Base-by-base conservation (phyloP, 2,797 vertebrate genomes). In the Lutjanus campechanus region DNA sequence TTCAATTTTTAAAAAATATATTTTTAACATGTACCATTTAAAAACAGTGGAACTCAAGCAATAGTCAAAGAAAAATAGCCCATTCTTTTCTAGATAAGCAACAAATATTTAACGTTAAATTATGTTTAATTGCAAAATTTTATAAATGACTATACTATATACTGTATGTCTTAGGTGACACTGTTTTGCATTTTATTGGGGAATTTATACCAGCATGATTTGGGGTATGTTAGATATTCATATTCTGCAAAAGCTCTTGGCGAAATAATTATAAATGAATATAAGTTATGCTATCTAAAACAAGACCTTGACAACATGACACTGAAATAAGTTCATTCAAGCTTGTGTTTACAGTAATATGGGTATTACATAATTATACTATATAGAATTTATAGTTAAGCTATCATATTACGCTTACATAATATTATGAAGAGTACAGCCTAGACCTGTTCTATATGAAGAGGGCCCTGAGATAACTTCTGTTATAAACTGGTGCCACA, bases 341-440 rank as follows among this genome's bases (percentile, higher is more conserved):
- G 2, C 1, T 4, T 29, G 2, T 16, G 17, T 20, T 73, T 20
- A 47, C 10, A 47, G 20, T 51, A 44, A 16, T 49, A 58, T 15
- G 3, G 13, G 8, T 17, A 36, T 58, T 36, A 17, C 15, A n/a
- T 60, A 60, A 61, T 62, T 19, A 40, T 17, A 10, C 11, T 7
- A 59, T 10, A 40, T 16, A 59, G 36, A n/a, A n/a, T n/a, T n/a
- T n/a, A n/a, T n/a, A n/a, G n/a, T n/a, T n/a, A n/a, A n/a, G n/a
- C n/a, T n/a, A n/a, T 62, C 59, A 44, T 20, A 44, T 62, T 46
- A 62, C 60, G 44, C 41, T 59, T 44, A 54, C 51, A 47, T 47
- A 15, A 36, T 36, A 36, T 36, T 36, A 36, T 36, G 29, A 36
- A 36, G 29, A 36, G 29, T 5, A 36, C 29, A 36, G 29, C 5